phyloP scores from a whole-genome alignment of 2,888 invertebrate species.

The Aphodius sticticus region DNA sequence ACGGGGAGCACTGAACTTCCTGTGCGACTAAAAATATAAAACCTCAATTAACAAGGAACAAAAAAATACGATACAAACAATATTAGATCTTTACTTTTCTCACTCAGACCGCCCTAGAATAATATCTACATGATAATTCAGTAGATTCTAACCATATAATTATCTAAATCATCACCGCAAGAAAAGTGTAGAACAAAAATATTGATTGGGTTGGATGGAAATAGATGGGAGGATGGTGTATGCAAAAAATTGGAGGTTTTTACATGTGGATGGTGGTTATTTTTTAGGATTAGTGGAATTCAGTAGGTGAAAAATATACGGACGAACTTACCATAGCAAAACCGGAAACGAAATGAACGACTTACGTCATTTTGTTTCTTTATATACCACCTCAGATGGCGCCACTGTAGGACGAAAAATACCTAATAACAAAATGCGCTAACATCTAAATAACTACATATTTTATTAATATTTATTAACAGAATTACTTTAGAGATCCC shows the following conservation, averaged over 20 bases:
- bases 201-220: not conserved
- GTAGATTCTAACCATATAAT: conserved; percentile 69
- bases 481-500: not conserved
- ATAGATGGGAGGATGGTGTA: not conserved
- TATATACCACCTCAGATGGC: conserved; percentile 23
- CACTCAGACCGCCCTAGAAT: conserved; percentile 80
- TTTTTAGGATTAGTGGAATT: conserved; percentile 14
- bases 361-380: conserved; percentile 16
- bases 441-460: not conserved
- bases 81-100: conserved; percentile 10
- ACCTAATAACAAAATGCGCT: not conserved
- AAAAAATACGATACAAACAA: conserved; percentile 6
- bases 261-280: not conserved
- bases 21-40: conserved; percentile 84
- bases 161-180: conserved; percentile 71
- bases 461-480: not conserved
- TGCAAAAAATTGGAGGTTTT: conserved; percentile 30
- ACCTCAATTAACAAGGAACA: conserved; percentile 42
- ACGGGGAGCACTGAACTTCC: conserved; percentile 99
- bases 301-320: conserved; percentile 21
- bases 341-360: conserved; percentile 32
- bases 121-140: conserved; percentile 70
- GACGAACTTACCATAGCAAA: conserved; percentile 30
- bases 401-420: not conserved
- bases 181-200: conserved; percentile 26